Conservation (phyloP, 2,888 invertebrate genomes). For the Plebejus argus region DNA sequence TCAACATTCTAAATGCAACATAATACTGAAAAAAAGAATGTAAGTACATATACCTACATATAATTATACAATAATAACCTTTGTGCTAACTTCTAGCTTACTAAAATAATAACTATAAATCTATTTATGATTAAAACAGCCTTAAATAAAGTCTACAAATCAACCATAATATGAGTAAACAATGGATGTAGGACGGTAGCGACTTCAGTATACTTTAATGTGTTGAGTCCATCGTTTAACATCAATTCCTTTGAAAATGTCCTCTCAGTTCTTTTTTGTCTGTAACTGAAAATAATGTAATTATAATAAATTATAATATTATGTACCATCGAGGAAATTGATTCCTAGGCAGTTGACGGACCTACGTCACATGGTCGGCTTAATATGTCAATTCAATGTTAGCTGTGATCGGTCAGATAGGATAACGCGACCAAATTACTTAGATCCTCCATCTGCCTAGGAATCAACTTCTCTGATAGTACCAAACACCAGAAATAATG, state of each 20-base stretch:
- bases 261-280: constrained; percentile 71
- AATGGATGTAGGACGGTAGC: constrained; percentile 79
- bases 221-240: constrained; percentile 82
- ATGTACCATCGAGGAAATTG: too few species aligned
- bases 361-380: too few species aligned
- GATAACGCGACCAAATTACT: too few species aligned
- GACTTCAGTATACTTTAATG: constrained; percentile 79
- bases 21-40: background rate
- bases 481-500: background rate
- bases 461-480: too few species aligned
- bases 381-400: too few species aligned
- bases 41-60: too few species aligned
- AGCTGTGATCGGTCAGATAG: too few species aligned
- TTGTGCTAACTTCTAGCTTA: background rate
- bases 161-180: constrained; percentile 84
- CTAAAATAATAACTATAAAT: background rate
- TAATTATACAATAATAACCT: background rate
- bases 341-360: too few species aligned
- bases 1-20: background rate
- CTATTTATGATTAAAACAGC: background rate
- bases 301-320: too few species aligned
- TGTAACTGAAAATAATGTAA: constrained; percentile 50
- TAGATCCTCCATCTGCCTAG: too few species aligned
- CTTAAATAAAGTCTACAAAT: constrained; percentile 56
- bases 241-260: constrained; percentile 72